Base-by-base conservation (phyloP, 2,888 invertebrate genomes). In the Priocnemis perturbator region DNA sequence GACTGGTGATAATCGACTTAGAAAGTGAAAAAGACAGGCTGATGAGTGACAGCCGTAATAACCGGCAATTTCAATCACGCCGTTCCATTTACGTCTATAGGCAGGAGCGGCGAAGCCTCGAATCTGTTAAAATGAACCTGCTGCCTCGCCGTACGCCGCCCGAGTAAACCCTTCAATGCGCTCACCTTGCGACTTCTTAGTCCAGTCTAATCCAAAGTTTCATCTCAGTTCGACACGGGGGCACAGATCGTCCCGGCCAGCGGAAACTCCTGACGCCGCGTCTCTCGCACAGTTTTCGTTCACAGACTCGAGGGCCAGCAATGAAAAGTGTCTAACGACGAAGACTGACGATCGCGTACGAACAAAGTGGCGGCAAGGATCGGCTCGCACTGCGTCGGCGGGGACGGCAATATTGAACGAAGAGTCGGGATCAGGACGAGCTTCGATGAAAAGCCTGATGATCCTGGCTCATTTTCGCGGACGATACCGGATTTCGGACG, bases 121-220 rank as follows among this genome's bases (percentile, higher is more conserved):
- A 37, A 37, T 1, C 37, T 7, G 37, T 37, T 37, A 37, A 37
- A 11, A 37, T 11, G 11, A 37, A 37, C 37, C 37, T 37, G 37
- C 37, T 37, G 14, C 1, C 37, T 11, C 37, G 37, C 7, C 11
- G 37, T 4, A 26, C 26, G 26, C 26, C 7, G 7, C 37, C 26
- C 11, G 11, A 7, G 37, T 37, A 37, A 37, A 37, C 37, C 37
- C 26, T 7, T 26, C 3, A 26, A 19, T 21, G 0, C 14, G 57
- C 78, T 78, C 69, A 80, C 80, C 78, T 80, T 80, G 75, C 77
- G 53, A 44, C 73, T 79, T 73, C 65, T 79, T 73, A 77, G 52
- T 69, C 69, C 47, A 65, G 69, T 62, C 73, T 64, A 67, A 75
- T 78, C 77, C 79, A 75, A 74, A 65, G 72, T 78, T 44, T 76